A percentile compares a stretch with the other conserved stretches of the same genome.
Conservation (phyloP, 2,888 invertebrate genomes). For the Eristalis arbustorum region DNA sequence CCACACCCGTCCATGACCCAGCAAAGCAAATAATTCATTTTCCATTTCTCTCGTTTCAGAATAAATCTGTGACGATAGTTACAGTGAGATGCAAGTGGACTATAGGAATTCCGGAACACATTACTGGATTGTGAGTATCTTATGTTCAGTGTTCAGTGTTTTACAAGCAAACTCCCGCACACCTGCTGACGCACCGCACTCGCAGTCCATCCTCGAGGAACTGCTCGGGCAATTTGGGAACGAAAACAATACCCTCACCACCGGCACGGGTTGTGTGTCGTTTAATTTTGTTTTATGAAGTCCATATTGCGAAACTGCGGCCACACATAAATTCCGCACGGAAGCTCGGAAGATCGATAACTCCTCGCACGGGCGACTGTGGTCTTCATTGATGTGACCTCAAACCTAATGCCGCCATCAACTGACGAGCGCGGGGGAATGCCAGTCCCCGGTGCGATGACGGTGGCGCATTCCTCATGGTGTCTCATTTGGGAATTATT, state of each 20-base stretch:
- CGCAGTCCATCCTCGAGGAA: constrained; percentile 22
- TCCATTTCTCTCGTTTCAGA: constrained; percentile 72
- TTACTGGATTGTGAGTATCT: constrained; percentile 80
- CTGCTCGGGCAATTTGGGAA: constrained; percentile 11
- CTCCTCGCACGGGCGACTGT: background rate
- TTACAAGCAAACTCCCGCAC: background rate
- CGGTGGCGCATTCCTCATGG: constrained; percentile 20
- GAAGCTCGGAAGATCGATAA: constrained; percentile 19
- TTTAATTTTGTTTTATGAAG: constrained; percentile 29
- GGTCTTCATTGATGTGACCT: background rate
- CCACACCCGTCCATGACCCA: constrained; percentile 16
- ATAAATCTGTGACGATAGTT: constrained; percentile 77
- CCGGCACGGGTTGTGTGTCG: background rate
- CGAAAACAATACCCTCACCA: background rate
- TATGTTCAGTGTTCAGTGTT: constrained; percentile 60
- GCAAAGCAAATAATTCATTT: constrained; percentile 18
- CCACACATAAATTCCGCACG: constrained; percentile 26
- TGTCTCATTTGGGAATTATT: constrained; percentile 56
- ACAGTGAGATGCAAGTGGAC: constrained; percentile 80
- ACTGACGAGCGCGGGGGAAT: constrained; percentile 15
- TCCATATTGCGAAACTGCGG: constrained; percentile 28
- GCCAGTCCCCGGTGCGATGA: background rate
- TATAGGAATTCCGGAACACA: constrained; percentile 79
- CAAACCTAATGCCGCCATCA: constrained; percentile 24
- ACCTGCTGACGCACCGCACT: constrained; percentile 26